Conservation (phyloP, 2,797 vertebrate genomes). For the Emys orbicularis region DNA sequence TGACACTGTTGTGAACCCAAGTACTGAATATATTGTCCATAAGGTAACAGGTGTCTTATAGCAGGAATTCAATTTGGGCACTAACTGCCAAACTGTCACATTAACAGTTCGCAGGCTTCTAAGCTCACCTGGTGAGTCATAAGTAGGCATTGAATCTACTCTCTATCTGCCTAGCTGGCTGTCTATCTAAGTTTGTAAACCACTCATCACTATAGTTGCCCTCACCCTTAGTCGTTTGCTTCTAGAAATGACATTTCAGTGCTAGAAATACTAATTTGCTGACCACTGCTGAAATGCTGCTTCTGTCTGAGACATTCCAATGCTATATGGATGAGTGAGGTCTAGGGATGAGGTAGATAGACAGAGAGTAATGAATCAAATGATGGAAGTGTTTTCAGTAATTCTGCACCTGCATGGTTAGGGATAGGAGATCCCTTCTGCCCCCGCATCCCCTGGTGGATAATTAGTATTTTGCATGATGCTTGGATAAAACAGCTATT, state of each 20-base stretch:
- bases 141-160: not conserved
- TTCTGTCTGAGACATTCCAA: not conserved
- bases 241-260: fast-evolving
- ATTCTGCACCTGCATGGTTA: not conserved
- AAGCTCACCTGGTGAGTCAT: fast-evolving
- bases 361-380: not conserved
- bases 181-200: not conserved
- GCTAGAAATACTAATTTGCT: not conserved
- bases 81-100: not conserved
- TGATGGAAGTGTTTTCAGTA: not conserved
- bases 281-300: not conserved
- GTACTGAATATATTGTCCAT: fast-evolving
- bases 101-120: not conserved
- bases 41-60: not conserved
- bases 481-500: not conserved
- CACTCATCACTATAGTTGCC: not conserved
- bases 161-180: not conserved
- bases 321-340: not conserved
- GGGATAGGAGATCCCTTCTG: not conserved
- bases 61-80: fast-evolving
- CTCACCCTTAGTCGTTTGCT: not conserved
- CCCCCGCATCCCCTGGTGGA: not conserved
- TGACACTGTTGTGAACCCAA: not conserved
- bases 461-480: not conserved
- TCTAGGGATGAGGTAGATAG: not conserved